These are phyloP conservation scores for Hypercompe scribonia DNA, from an alignment of 2,888 invertebrate genomes.

Conservation along the genomic window DNA sequence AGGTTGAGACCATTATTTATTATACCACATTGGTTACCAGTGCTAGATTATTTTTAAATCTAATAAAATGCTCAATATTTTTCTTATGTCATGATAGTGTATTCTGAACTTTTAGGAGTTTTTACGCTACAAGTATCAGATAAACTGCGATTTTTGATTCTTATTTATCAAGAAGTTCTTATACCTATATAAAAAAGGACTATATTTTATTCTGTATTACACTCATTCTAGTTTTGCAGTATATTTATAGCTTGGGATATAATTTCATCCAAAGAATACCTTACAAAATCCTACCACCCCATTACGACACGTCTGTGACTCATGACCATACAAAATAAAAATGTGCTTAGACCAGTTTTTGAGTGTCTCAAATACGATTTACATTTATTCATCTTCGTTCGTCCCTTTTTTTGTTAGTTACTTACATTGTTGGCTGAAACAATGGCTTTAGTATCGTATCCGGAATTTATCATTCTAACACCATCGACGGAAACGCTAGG, in stretches of 20 bases:
- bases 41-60: neutral
- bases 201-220: too few relatives aligned
- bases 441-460: conserved; percentile 80
- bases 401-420: conserved; percentile 77
- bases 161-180: too few relatives aligned
- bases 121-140: too few relatives aligned
- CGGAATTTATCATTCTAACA: conserved; percentile 84
- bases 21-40: neutral
- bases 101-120: too few relatives aligned
- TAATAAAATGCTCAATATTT: too few relatives aligned
- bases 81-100: too few relatives aligned
- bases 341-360: conserved; percentile 68
- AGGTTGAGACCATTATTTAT: neutral
- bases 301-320: conserved; percentile 26
- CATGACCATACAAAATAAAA: conserved; percentile 51
- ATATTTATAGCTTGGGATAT: neutral
- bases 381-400: conserved; percentile 80
- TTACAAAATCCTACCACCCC: conserved; percentile 24
- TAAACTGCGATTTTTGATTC: too few relatives aligned
- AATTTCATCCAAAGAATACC: neutral
- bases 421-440: conserved; percentile 81
- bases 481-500: conserved; percentile 83
- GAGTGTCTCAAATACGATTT: conserved; percentile 71
- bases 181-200: too few relatives aligned
- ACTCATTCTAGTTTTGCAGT: neutral